phyloP scores from a whole-genome alignment of 2,797 vertebrate species.

The Apodemus agrarius region DNA sequence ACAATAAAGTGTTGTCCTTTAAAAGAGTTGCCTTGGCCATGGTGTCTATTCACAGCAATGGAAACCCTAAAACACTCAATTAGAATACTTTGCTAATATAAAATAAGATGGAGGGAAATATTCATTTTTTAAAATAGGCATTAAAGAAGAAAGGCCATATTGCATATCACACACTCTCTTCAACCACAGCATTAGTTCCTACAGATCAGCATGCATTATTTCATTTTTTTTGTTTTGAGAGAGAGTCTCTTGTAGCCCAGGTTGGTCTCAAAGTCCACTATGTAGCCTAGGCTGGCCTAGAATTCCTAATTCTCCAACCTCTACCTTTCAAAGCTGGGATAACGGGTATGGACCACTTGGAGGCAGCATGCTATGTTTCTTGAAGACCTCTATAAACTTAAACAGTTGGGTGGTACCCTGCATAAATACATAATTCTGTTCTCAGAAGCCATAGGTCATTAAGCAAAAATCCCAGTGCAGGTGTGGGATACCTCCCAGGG shows the following conservation, averaged over 20 bases:
- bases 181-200: not conserved
- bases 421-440: not conserved
- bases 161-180: not conserved
- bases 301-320: not conserved
- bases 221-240: not conserved
- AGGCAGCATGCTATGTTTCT: not conserved
- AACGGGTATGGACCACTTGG: not conserved
- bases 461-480: not conserved
- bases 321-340: not conserved
- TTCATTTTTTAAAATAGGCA: not conserved
- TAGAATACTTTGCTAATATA: not conserved
- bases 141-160: not conserved
- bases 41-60: not conserved
- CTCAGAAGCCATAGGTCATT: not conserved
- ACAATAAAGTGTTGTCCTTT: not conserved
- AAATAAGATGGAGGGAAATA: not conserved
- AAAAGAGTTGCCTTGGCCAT: not conserved
- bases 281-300: not conserved
- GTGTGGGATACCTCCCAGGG: not conserved
- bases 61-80: not conserved
- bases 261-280: not conserved
- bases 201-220: not conserved
- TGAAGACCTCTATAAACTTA: not conserved
- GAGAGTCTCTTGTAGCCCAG: not conserved
- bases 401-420: too few relatives aligned